Conservation (phyloP, 2,797 vertebrate genomes). For the Sylvia borin region DNA sequence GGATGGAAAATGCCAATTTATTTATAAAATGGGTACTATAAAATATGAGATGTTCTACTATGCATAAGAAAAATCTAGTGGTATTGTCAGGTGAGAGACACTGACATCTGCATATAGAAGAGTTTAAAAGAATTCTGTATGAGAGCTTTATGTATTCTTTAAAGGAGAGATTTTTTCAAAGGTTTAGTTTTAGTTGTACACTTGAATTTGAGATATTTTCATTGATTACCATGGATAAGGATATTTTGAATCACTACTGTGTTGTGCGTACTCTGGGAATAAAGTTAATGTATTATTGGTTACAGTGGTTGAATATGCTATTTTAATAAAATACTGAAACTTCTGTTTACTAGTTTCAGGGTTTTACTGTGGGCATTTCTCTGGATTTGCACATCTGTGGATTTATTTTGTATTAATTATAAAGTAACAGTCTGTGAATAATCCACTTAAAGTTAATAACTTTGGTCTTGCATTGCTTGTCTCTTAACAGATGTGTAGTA, state of each 20-base stretch:
- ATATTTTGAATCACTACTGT: conserved; percentile 83
- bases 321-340: conserved; percentile 96
- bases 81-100: conserved; percentile 64
- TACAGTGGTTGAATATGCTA: conserved; percentile 86
- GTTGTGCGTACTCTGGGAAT: conserved; percentile 73
- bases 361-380: not conserved
- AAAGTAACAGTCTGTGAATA: not conserved
- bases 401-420: not conserved
- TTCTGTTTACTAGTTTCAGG: not conserved
- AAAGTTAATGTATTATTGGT: conserved; percentile 80
- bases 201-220: conserved; percentile 78
- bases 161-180: conserved; percentile 72
- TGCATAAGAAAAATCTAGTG: conserved; percentile 70
- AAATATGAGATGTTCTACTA: conserved; percentile 74
- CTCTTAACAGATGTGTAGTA: not conserved
- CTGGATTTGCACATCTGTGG: not conserved
- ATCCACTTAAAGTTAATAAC: not conserved
- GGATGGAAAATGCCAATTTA: conserved; percentile 78
- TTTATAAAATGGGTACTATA: conserved; percentile 82
- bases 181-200: conserved; percentile 75
- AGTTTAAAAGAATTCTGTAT: conserved; percentile 70
- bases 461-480: not conserved
- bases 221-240: conserved; percentile 73
- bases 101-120: conserved; percentile 61
- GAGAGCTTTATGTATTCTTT: conserved; percentile 77